phyloP scores from a whole-genome alignment of 2,113 vertebrate genomes.

The Laticauda laticaudata region DNA sequence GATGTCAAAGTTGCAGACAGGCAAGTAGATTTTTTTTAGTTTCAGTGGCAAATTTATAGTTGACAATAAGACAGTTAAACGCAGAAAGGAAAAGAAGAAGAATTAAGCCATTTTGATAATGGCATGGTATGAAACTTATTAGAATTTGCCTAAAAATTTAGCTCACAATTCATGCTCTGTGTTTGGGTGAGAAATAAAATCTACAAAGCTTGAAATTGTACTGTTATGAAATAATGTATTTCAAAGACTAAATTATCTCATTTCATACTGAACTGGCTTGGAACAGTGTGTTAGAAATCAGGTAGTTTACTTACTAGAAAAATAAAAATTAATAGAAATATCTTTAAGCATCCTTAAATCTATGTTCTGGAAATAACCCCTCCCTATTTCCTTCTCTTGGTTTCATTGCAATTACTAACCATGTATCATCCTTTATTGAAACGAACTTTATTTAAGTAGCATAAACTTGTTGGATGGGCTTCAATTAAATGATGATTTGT shows the following conservation, averaged over 20 bases:
- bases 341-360: conserved; percentile 58
- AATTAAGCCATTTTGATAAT: conserved; percentile 53
- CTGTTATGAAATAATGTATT: conserved; percentile 63
- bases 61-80: conserved; percentile 58
- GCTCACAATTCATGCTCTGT: conserved; percentile 56
- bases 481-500: conserved; percentile 86
- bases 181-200: conserved; percentile 56
- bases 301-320: conserved; percentile 67
- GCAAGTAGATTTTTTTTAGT: conserved; percentile 61
- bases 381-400: conserved; percentile 44
- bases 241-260: conserved; percentile 63
- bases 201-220: conserved; percentile 63
- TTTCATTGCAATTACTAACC: conserved; percentile 65
- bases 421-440: conserved; percentile 79
- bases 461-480: conserved; percentile 84
- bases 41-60: conserved; percentile 63
- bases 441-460: conserved; percentile 83
- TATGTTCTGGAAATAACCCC: conserved; percentile 62
- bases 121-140: conserved; percentile 63
- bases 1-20: conserved; percentile 56
- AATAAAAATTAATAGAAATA: conserved; percentile 72
- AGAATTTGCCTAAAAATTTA: conserved; percentile 65
- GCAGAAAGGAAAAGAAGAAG: not conserved
- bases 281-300: conserved; percentile 62
- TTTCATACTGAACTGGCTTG: conserved; percentile 54